Evolutionary conservation across 1,140 invertebrate genomes (phyloP), one percentile per base, ranked within the genome.

Genomic region (Gonioctena quinquepunctata): DNA sequence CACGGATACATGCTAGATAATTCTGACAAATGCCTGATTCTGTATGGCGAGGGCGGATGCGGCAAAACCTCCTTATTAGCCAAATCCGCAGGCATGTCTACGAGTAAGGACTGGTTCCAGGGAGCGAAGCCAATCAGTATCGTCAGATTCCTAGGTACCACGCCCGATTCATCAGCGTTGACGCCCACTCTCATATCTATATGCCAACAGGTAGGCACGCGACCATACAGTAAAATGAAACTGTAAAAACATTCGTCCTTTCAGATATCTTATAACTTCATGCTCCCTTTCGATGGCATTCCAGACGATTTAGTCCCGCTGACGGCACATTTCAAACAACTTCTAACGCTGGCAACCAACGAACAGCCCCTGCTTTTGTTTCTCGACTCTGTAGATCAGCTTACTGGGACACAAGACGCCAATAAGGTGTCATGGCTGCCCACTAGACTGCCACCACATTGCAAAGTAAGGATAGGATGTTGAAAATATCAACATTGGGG

Each of bases 361-460:
- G 90, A 95, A 71, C 94, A 96, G 80, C 94, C 95, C 0, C 85
- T 97, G 13, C 85, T 96, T 1, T 85, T 98, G 11, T 96, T 96
- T 81, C 84, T 98, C 67, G 96, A 98, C 81, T 96, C 94, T 5
- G 93, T 98, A 0, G 96, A 98, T 86, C 95, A 98, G 82, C 84
- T 99, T 19, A 98, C 96, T n/a, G 95, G 95, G 4, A 91, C 94
- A 0, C 94, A 96, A 75, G 94, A 95, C 74, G 94, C 95, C 28
- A 98, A 98, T 81, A 96, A 97, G 83, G 90, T 99, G 33, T 79
- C 96, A 0, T 99, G 97, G 97, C 85, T 99, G 77, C 97, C 97
- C 0, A 95, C 95, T 0, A 88, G 92, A 68, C 84, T 99, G 19
- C 96, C 97, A 0, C 85, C 88, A 0, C 86, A 98, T 84, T 97